Evolutionary conservation across 2,888 invertebrate species (phyloP), one percentile per base, ranked within the genome.

Genomic region (Pandemis corylana): DNA sequence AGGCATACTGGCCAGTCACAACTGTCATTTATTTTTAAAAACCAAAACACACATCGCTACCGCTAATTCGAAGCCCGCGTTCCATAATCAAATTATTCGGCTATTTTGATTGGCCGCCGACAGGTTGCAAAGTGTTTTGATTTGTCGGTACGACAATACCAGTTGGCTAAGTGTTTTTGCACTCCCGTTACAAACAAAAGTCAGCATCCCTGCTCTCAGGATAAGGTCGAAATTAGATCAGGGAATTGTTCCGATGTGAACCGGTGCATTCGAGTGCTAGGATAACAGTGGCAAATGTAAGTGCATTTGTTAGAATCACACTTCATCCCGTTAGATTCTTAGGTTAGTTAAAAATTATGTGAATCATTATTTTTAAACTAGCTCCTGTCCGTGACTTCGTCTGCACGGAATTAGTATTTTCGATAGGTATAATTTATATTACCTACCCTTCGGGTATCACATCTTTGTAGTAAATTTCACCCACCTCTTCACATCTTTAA

Each of bases 91-190:
- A 90, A 91, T 93, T 92, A 91, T 77, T 78, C 82, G 77, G 53
- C 46, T 93, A 87, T 93, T 94, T 91, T 91, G 90, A 93, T 93
- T 93, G 92, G 90, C 85, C 89, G 86, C 84, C 81, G 85, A 84
- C 87, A 84, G 85, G 81, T 84, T 84, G 85, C 82, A 78, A 80
- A 92, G 91, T 93, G 91, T 91, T 93, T 91, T 90, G 90, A 90
- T 91, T 92, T 86, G 89, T 80, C 83, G 84, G 81, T 81, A 84
- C 85, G 83, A 89, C 90, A 88, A 87, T 88, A 87, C 85, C 92
- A 90, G 89, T 86, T 92, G 93, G 86, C 81, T 84, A 88, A 93
- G 92, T 93, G 91, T 87, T 93, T 90, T 88, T 86, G 85, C 86
- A 79, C 77, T 79, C 78, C 80, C 70, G 73, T 53, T 68, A 12